phyloP scores from a whole-genome alignment of 2,797 vertebrate species.

The Pteropus rufus region DNA sequence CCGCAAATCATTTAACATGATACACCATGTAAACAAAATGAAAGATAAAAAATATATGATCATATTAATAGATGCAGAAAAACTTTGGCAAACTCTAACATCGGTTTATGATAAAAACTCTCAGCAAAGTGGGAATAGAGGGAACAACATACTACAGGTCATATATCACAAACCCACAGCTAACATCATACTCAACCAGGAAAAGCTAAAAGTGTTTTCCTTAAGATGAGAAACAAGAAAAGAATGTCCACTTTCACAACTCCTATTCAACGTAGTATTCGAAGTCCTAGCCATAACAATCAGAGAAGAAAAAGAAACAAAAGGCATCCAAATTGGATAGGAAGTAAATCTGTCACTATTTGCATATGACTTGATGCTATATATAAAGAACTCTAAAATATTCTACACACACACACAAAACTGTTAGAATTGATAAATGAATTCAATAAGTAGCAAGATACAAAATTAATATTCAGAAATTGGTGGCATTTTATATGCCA shows the following conservation, averaged over 20 bases:
- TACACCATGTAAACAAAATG: not conserved
- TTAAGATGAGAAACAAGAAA: not conserved
- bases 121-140: not conserved
- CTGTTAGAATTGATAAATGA: not conserved
- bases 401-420: not conserved
- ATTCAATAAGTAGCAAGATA: not conserved
- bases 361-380: not conserved
- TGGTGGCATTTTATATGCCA: not conserved
- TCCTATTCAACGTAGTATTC: not conserved
- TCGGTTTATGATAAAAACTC: not conserved
- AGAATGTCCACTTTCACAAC: not conserved
- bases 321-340: not conserved
- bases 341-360: not conserved
- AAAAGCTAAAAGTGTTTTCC: not conserved
- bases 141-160: not conserved
- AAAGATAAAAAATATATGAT: not conserved
- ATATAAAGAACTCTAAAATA: not conserved
- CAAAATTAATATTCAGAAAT: not conserved
- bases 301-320: not conserved
- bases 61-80: not conserved
- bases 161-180: not conserved
- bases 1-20: not conserved
- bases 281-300: not conserved
- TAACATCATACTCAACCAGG: not conserved
- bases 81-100: not conserved